Conservation (phyloP, 2,888 invertebrate species). For the Dicyrtoma fusca region DNA sequence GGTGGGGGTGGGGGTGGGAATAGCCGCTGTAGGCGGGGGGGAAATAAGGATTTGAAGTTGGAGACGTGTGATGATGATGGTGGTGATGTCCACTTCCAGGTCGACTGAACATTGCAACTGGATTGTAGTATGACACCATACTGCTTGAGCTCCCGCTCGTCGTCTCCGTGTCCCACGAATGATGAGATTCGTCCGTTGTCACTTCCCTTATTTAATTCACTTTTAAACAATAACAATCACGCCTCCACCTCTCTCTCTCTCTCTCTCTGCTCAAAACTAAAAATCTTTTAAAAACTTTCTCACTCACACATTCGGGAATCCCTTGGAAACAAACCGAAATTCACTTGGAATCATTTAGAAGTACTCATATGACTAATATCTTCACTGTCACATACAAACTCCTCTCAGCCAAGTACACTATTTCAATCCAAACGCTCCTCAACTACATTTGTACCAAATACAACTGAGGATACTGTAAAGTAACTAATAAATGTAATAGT, state of each 20-base stretch:
- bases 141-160: constrained; percentile 21
- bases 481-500: too few species aligned
- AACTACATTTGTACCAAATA: too few species aligned
- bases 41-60: constrained; percentile 55
- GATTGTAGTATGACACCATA: constrained; percentile 56
- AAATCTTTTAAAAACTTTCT: neutral
- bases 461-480: too few species aligned
- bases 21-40: constrained; percentile 44
- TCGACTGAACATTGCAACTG: constrained; percentile 54
- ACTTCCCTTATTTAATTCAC: neutral
- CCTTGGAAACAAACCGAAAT: too few species aligned
- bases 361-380: too few species aligned
- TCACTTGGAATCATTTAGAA: too few species aligned
- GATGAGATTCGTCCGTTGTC: constrained; percentile 12
- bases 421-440: too few species aligned
- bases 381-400: too few species aligned
- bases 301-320: too few species aligned
- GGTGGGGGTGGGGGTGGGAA: constrained; percentile 32
- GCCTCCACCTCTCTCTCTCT: neutral
- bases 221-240: neutral
- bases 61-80: constrained; percentile 54
- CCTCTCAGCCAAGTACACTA: too few species aligned
- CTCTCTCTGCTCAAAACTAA: neutral
- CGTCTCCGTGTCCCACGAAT: constrained; percentile 9
- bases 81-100: constrained; percentile 50